These are phyloP conservation scores for Phoxinus phoxinus DNA, from an alignment of 2,113 vertebrate genomes.

Conservation along the genomic window DNA sequence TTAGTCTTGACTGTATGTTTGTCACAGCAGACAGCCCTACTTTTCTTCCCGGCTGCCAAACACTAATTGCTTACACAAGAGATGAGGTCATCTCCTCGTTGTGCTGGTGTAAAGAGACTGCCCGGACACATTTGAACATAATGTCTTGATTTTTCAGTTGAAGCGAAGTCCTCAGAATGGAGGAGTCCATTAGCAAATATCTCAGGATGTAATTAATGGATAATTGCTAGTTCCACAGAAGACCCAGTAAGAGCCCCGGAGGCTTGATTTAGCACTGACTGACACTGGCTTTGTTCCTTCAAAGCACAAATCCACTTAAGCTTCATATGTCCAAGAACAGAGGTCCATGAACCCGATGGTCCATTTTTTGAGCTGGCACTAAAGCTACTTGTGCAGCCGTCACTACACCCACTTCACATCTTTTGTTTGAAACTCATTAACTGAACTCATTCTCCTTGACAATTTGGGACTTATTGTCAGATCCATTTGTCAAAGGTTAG, in stretches of 20 bases:
- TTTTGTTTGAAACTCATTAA: slow-evolving; percentile 22
- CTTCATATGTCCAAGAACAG: slow-evolving; percentile 36
- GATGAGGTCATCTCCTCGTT: slow-evolving; percentile 66
- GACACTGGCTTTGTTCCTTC: slow-evolving; percentile 61
- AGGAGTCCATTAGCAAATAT: slow-evolving; percentile 74
- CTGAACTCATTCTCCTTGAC: slow-evolving; percentile 16
- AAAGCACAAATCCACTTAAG: slow-evolving; percentile 55
- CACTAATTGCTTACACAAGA: slow-evolving; percentile 64
- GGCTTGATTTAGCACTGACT: slow-evolving; percentile 64
- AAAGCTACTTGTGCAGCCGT: slow-evolving; percentile 22
- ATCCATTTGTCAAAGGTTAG: background rate
- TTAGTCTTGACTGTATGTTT: background rate
- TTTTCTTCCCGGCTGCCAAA: slow-evolving; percentile 50
- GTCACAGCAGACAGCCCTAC: slow-evolving; percentile 41
- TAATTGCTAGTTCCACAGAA: slow-evolving; percentile 72
- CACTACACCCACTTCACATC: slow-evolving; percentile 10
- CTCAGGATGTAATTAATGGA: slow-evolving; percentile 69
- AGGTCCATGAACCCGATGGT: slow-evolving; percentile 31
- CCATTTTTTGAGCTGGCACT: slow-evolving; percentile 41
- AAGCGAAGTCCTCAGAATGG: slow-evolving; percentile 66
- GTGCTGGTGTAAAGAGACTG: slow-evolving; percentile 46
- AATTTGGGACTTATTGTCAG: slow-evolving; percentile 40
- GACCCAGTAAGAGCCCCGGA: slow-evolving; percentile 51
- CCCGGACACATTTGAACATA: slow-evolving; percentile 49
- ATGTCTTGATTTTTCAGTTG: slow-evolving; percentile 67